Conservation (phyloP, 2,888 invertebrate genomes). For the Heliconius cydno region DNA sequence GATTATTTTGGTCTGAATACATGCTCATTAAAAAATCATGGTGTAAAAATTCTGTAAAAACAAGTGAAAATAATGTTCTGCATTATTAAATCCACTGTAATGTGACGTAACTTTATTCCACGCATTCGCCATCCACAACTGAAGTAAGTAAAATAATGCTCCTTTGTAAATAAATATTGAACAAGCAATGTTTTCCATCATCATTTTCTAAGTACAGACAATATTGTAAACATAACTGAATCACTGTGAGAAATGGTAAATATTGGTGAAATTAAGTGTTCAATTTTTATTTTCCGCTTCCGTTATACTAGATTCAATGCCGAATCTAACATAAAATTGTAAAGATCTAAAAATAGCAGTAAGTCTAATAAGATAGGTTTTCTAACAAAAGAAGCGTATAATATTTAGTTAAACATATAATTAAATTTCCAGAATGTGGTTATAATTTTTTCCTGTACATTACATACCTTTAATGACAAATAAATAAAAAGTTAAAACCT, state of each 20-base stretch:
- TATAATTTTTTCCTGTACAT: not conserved
- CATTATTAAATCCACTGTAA: slow-evolving; percentile 27
- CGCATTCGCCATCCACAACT: slow-evolving; percentile 14
- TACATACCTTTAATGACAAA: not conserved
- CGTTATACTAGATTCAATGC: not conserved
- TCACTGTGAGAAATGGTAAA: not conserved
- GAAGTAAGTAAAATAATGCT: slow-evolving; percentile 31
- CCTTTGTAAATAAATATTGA: slow-evolving; percentile 34
- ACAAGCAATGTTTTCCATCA: slow-evolving; percentile 26
- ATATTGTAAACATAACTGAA: slow-evolving; percentile 20
- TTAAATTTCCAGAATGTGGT: not conserved
- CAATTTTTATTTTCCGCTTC: not conserved
- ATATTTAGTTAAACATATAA: slow-evolving; percentile 3
- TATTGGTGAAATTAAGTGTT: not conserved
- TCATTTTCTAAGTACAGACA: slow-evolving; percentile 7
- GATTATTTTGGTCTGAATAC: slow-evolving; percentile 52
- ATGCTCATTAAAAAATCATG: slow-evolving; percentile 32
- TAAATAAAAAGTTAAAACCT: slow-evolving; percentile 11
- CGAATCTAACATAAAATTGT: not conserved
- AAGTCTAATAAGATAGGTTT: slow-evolving; percentile 14
- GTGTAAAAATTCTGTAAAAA: slow-evolving; percentile 35
- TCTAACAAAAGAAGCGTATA: slow-evolving; percentile 1
- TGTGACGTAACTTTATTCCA: slow-evolving; percentile 30
- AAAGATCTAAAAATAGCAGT: slow-evolving; percentile 20
- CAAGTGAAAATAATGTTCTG: slow-evolving; percentile 36